Evolutionary conservation across 2,888 invertebrate species (phyloP).

Genomic region (Herminia tarsipennalis): DNA sequence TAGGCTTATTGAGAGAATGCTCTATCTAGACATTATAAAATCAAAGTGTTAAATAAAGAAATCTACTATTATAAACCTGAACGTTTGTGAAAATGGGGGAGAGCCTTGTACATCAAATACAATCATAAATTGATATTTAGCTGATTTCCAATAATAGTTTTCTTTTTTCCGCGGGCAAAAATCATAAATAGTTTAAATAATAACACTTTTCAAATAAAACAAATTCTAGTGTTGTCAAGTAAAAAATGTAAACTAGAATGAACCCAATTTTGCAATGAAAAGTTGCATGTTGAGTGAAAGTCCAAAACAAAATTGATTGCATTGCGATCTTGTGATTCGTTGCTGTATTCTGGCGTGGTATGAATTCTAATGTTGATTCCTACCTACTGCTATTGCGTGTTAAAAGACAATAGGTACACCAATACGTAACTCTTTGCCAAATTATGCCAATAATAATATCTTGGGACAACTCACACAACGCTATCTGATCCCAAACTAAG

Average conservation of each 20-base stretch:
- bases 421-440: constrained; percentile 35
- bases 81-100: no score
- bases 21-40: no score
- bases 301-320: constrained; percentile 34
- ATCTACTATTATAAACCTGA: no score
- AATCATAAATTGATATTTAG: no score
- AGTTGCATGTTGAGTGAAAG: constrained; percentile 43
- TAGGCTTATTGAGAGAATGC: no score
- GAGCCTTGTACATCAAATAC: no score
- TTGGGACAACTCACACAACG: background rate
- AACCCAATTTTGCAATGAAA: constrained; percentile 10
- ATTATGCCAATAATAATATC: constrained; percentile 27
- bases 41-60: no score
- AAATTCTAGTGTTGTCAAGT: background rate
- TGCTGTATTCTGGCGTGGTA: constrained; percentile 6
- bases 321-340: constrained; percentile 18
- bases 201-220: background rate
- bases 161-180: no score
- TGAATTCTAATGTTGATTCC: constrained; percentile 15
- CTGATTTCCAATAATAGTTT: no score
- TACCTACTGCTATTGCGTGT: constrained; percentile 23
- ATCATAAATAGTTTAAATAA: no score
- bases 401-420: constrained; percentile 5
- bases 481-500: no score
- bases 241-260: constrained; percentile 6